Percentiles rank a stretch among this genome's conserved stretches.
phyloP scores from a whole-genome alignment of 2,797 vertebrate genomes.

The Hoplostethus mediterraneus region DNA sequence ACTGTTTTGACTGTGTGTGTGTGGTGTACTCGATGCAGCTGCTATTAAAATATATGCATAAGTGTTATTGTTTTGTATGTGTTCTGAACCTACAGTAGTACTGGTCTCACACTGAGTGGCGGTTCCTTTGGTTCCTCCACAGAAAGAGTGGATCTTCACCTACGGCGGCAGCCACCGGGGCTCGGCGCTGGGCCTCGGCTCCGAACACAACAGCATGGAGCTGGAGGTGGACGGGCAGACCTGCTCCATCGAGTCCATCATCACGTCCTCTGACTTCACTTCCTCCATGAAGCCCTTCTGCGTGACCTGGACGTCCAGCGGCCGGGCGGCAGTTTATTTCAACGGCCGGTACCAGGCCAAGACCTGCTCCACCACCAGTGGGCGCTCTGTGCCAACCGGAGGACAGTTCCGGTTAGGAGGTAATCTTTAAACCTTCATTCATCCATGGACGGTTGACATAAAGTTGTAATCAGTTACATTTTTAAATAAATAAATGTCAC shows the following conservation, averaged over 20 bases:
- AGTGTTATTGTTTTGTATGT: no score
- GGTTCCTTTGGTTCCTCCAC: background rate
- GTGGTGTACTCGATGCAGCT: no score
- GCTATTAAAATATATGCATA: no score
- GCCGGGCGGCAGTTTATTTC: constrained; percentile 78
- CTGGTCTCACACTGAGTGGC: background rate
- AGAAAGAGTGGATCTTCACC: constrained; percentile 87
- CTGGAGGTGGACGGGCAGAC: constrained; percentile 75
- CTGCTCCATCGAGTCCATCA: constrained; percentile 81
- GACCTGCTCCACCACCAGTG: constrained; percentile 74
- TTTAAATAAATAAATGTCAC: background rate
- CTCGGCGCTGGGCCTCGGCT: constrained; percentile 81
- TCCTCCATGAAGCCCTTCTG: constrained; percentile 87
- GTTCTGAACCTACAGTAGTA: no score
- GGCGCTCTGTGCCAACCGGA: constrained; percentile 75
- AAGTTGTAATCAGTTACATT: no score
- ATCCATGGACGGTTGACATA: no score
- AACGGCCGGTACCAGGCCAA: constrained; percentile 69
- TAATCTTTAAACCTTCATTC: constrained; percentile 22
- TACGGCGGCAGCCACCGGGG: constrained; percentile 27
- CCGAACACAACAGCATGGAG: constrained; percentile 68
- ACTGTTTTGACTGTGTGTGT: no score
- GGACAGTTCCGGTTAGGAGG: constrained; percentile 87
- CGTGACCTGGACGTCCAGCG: constrained; percentile 83
- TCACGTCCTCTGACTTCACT: constrained; percentile 81